Conservation (phyloP, 1,140 invertebrate genomes). For the Pachyrhynchus sulphureomaculatus region DNA sequence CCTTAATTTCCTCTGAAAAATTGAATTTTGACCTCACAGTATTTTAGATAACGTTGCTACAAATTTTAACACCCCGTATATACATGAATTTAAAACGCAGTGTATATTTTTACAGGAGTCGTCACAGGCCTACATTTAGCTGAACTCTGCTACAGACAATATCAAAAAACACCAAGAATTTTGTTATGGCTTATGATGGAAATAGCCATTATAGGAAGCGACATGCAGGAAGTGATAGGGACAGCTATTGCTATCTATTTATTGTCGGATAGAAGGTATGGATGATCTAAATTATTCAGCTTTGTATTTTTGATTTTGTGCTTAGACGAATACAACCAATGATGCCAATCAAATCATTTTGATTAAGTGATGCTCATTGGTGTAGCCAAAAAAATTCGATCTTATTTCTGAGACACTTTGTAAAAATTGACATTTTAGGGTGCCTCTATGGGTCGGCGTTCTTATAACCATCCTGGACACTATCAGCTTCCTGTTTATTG, state of each 20-base stretch:
- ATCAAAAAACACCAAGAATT: slow-evolving; percentile 74
- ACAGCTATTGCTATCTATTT: slow-evolving; percentile 89
- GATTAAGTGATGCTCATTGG: neutral
- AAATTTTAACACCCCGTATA: too few relatives aligned
- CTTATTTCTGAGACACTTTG: too few relatives aligned
- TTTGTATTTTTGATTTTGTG: neutral
- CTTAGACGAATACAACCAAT: neutral
- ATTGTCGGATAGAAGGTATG: slow-evolving; percentile 77
- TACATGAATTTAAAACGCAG: too few relatives aligned
- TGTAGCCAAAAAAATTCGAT: neutral
- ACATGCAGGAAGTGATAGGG: slow-evolving; percentile 94
- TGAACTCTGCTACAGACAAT: slow-evolving; percentile 81
- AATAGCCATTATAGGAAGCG: slow-evolving; percentile 91
- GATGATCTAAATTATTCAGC: neutral
- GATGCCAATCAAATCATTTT: neutral
- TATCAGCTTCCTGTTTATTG: slow-evolving; percentile 89
- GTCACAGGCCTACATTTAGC: slow-evolving; percentile 74
- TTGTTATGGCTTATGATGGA: slow-evolving; percentile 93
- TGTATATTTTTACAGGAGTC: slow-evolving; percentile 39
- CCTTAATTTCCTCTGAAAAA: too few relatives aligned
- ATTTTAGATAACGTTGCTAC: too few relatives aligned
- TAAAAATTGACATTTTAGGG: slow-evolving; percentile 64
- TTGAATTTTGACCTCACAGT: too few relatives aligned
- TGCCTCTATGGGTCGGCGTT: slow-evolving; percentile 85
- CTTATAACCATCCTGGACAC: slow-evolving; percentile 89